Percentiles rank a stretch among this genome's conserved stretches.
Evolutionary conservation across 2,113 vertebrate genomes (phyloP).

Genomic region (Salvelinus fontinalis): DNA sequence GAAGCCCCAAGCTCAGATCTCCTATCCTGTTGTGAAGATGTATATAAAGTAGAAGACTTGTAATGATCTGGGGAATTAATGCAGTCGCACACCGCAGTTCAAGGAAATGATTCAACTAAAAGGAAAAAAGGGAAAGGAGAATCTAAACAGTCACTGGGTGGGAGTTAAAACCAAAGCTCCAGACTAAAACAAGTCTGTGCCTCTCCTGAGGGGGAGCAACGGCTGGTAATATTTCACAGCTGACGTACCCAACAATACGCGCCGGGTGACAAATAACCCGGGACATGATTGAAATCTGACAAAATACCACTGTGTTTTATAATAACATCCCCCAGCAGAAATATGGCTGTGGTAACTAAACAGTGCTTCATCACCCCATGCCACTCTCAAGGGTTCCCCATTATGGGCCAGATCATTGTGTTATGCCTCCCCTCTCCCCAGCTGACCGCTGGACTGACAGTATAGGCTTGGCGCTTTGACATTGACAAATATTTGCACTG

Average conservation of each 20-base stretch:
- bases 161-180: constrained; percentile 13
- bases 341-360: constrained; percentile 94
- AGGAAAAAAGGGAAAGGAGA: background rate
- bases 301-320: constrained; percentile 89
- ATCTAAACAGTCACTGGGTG: constrained; percentile 40
- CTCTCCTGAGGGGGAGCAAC: constrained; percentile 52
- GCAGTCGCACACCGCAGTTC: background rate
- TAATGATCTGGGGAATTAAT: constrained; percentile 1
- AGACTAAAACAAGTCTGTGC: constrained; percentile 43
- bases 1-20: constrained; percentile 5
- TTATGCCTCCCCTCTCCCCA: constrained; percentile 87
- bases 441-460: constrained; percentile 93
- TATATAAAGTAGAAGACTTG: background rate
- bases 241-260: constrained; percentile 67
- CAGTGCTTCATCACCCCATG: constrained; percentile 96
- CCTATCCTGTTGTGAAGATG: background rate
- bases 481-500: constrained; percentile 99
- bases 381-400: constrained; percentile 92
- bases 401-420: constrained; percentile 94
- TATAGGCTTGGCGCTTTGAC: constrained; percentile 85
- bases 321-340: constrained; percentile 98
- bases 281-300: constrained; percentile 95
- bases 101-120: constrained; percentile 25
- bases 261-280: constrained; percentile 83
- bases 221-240: constrained; percentile 65